Conservation (phyloP, 2,113 vertebrate species). For the Triplophysa siluroides region DNA sequence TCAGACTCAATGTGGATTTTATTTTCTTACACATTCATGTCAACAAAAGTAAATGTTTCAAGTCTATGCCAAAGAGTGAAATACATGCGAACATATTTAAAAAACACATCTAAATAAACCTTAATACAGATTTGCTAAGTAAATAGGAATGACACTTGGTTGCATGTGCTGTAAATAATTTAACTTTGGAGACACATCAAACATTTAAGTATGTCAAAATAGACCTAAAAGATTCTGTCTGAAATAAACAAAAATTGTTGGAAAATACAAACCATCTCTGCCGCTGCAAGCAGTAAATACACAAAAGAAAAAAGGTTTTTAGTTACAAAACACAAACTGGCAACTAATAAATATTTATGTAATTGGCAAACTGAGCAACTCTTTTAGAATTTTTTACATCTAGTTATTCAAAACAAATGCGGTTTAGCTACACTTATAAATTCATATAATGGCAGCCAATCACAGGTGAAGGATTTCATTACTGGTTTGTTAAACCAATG, state of each 20-base stretch:
- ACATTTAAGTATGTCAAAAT: not conserved
- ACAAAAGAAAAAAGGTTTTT: constrained; percentile 68
- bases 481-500: too few species aligned
- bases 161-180: not conserved
- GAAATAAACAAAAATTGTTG: not conserved
- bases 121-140: not conserved
- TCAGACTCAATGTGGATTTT: too few species aligned
- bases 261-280: constrained; percentile 98
- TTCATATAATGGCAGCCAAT: too few species aligned
- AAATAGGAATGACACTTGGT: not conserved
- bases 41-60: too few species aligned
- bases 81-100: not conserved
- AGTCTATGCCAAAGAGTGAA: not conserved
- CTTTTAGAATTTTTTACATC: not conserved
- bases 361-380: not conserved
- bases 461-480: too few species aligned
- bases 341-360: constrained; percentile 6
- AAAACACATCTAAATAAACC: too few species aligned
- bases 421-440: too few species aligned
- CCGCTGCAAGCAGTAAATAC: constrained; percentile 79
- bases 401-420: not conserved
- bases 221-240: not conserved
- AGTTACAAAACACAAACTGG: constrained; percentile 34
- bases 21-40: too few species aligned
- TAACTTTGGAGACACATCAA: not conserved